Evolutionary conservation across 1,140 invertebrate species (phyloP).

Genomic region (Saccostrea cuccullata): DNA sequence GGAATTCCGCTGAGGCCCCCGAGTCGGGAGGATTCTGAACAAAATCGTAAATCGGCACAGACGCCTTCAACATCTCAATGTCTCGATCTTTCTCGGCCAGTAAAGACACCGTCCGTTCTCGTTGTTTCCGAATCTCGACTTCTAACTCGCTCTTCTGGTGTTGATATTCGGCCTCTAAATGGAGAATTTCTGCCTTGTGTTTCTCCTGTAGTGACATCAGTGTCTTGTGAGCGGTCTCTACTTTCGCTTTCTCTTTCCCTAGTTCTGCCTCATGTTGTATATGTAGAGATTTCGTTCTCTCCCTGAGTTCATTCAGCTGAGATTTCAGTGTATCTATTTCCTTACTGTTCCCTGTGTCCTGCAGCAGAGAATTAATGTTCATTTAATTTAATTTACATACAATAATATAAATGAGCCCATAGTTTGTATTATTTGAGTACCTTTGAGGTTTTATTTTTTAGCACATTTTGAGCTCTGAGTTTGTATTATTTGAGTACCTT

Average conservation of each 20-base stretch:
- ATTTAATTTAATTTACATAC: too few species aligned
- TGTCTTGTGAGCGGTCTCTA: conserved; percentile 70
- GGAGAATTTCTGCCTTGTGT: conserved; percentile 81
- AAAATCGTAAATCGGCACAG: conserved; percentile 52
- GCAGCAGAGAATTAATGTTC: conserved; percentile 35
- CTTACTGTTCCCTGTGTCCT: conserved; percentile 72
- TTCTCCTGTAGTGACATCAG: conserved; percentile 75
- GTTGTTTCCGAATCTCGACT: conserved; percentile 87
- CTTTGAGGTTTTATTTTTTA: conserved; percentile 51
- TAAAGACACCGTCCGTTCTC: conserved; percentile 87
- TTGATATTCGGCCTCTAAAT: conserved; percentile 81
- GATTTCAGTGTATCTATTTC: conserved; percentile 75
- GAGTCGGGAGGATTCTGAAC: conserved; percentile 52
- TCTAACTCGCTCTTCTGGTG: conserved; percentile 84
- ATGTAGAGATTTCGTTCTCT: conserved; percentile 66
- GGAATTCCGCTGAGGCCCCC: conserved; percentile 64
- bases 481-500: conserved; percentile 60
- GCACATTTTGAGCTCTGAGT: conserved; percentile 70
- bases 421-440: conserved; percentile 79
- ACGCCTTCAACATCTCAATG: conserved; percentile 83
- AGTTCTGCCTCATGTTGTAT: conserved; percentile 81
- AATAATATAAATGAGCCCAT: too few species aligned
- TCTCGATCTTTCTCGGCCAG: conserved; percentile 90
- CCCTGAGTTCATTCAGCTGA: conserved; percentile 75
- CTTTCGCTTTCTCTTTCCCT: conserved; percentile 68